phyloP scores from a whole-genome alignment of 2,888 invertebrate species.

The Diarsia mendica region DNA sequence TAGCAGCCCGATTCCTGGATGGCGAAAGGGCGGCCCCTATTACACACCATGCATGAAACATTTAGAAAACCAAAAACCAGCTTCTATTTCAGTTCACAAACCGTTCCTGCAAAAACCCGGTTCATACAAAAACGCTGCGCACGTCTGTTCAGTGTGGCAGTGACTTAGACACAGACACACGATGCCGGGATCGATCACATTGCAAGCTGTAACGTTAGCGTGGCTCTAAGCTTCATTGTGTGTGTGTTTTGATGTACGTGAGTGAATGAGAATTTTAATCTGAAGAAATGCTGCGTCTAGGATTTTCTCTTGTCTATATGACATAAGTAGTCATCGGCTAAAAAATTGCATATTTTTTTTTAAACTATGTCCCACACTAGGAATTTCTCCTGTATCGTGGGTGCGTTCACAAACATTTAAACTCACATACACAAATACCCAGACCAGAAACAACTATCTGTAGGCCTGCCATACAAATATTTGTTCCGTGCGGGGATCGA shows the following conservation, averaged over 20 bases:
- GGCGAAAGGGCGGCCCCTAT: too few species aligned
- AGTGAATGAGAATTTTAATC: background rate
- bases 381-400: too few species aligned
- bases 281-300: background rate
- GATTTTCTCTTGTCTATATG: background rate
- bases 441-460: too few species aligned
- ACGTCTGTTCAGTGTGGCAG: conserved; percentile 23
- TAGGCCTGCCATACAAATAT: too few species aligned
- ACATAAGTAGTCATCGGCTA: too few species aligned
- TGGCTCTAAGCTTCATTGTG: conserved; percentile 30
- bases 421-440: too few species aligned
- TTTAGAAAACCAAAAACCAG: background rate
- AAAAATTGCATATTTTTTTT: too few species aligned
- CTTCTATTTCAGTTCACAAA: background rate
- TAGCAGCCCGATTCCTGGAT: too few species aligned
- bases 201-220: conserved; percentile 53
- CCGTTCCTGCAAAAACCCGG: background rate
- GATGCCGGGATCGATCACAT: conserved; percentile 65
- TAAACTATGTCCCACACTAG: too few species aligned
- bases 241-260: background rate
- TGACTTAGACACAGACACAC: conserved; percentile 53
- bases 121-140: conserved; percentile 25
- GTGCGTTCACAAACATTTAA: too few species aligned
- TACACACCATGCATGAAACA: too few species aligned
- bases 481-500: too few species aligned